A percentile compares a stretch with the other conserved stretches of the same genome.
phyloP scores from a whole-genome alignment of 2,113 vertebrate species.

The Clupea harengus region DNA sequence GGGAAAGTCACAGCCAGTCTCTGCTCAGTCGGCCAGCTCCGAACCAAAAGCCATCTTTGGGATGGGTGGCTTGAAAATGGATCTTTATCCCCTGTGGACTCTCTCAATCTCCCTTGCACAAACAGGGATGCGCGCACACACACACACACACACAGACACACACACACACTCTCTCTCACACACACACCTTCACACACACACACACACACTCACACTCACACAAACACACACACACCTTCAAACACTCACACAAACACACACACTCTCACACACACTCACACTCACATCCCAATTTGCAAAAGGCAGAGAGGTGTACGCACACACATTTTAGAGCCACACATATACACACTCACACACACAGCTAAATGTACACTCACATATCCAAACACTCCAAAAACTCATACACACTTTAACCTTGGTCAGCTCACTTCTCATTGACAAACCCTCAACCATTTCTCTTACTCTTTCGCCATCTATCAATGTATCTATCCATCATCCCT shows the following conservation, averaged over 20 bases:
- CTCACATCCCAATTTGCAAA: neutral
- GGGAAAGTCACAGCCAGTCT: neutral
- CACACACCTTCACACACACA: neutral
- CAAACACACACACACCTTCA: neutral
- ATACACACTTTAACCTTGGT: conserved; percentile 7
- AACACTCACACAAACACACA: neutral
- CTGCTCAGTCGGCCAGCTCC: neutral
- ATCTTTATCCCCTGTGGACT: conserved; percentile 16
- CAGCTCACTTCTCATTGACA: neutral
- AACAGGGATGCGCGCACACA: neutral
- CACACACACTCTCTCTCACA: neutral
- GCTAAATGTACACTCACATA: neutral
- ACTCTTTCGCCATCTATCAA: neutral
- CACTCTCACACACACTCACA: neutral
- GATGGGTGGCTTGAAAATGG: conserved; percentile 14
- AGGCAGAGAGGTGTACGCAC: neutral
- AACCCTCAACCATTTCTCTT: neutral
- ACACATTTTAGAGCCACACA: neutral
- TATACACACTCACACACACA: neutral
- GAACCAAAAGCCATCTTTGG: conserved; percentile 12
- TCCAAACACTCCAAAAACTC: neutral
- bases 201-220: neutral
- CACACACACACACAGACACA: neutral
- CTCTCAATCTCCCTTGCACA: conserved; percentile 9
- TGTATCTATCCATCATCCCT: neutral